These are phyloP conservation scores for Plotosus lineatus DNA, from an alignment of 2,113 vertebrate genomes.

Conservation along the genomic window DNA sequence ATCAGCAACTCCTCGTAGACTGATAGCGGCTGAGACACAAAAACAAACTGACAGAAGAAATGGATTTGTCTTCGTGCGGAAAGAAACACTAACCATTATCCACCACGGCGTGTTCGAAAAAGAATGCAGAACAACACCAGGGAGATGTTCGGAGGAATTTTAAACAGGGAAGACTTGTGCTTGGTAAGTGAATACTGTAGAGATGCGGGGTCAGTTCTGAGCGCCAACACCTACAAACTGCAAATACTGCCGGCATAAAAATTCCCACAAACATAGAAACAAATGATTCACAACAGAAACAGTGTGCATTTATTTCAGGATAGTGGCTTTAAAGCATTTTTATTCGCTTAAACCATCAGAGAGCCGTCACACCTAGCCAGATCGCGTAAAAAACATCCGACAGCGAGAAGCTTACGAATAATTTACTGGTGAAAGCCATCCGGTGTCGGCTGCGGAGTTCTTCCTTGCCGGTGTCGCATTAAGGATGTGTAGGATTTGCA, in stretches of 20 bases:
- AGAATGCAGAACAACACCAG: not conserved
- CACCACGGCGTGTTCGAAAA: not conserved
- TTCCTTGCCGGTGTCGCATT: too few species aligned
- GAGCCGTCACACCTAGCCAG: too few species aligned
- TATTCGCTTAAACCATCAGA: too few species aligned
- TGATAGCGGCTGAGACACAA: constrained; percentile 3
- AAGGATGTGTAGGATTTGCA: too few species aligned
- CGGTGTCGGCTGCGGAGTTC: too few species aligned
- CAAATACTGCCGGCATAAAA: not conserved
- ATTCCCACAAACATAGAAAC: not conserved
- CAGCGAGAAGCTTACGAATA: too few species aligned
- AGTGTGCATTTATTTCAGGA: too few species aligned
- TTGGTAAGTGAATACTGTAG: not conserved
- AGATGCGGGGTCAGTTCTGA: not conserved
- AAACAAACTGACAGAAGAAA: constrained; percentile 15
- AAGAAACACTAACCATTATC: not conserved
- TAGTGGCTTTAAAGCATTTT: too few species aligned
- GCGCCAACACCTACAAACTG: not conserved
- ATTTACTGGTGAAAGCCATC: too few species aligned
- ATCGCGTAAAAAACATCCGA: too few species aligned
- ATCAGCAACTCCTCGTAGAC: not conserved
- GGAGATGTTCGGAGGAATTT: not conserved
- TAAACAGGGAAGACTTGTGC: not conserved
- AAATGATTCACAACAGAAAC: too few species aligned
- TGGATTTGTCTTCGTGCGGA: not conserved